These are phyloP conservation scores for Scolopax bukidnonensis DNA, from an alignment of 2,797 vertebrate species.

Conservation along the genomic window DNA sequence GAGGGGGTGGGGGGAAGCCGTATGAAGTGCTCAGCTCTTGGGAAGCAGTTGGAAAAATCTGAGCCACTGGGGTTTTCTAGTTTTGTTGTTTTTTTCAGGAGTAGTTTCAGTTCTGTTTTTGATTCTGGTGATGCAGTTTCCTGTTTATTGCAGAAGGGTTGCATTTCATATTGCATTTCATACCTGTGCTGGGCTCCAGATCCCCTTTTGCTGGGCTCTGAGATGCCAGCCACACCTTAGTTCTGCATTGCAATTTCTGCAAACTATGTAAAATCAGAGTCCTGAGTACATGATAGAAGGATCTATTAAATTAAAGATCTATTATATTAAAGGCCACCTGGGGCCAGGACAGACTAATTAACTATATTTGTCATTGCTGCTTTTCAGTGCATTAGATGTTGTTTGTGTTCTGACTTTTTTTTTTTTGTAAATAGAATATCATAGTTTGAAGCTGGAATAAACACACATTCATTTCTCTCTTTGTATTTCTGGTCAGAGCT, in stretches of 20 bases:
- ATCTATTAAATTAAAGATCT: too few relatives aligned
- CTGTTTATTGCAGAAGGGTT: conserved; percentile 58
- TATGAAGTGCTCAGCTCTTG: neutral
- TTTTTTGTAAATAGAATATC: neutral
- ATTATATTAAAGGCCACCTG: neutral
- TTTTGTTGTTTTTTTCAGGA: neutral
- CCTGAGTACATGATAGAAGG: accelerated
- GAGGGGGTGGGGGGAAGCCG: accelerated
- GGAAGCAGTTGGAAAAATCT: conserved; percentile 50
- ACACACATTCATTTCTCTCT: neutral
- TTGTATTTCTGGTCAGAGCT: neutral
- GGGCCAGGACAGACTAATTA: neutral
- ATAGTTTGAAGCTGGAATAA: neutral
- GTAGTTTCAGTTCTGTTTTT: conserved; percentile 51
- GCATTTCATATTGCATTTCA: neutral
- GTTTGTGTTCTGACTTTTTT: neutral
- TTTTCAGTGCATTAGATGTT: neutral
- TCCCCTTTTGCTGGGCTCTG: neutral
- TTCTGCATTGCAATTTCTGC: neutral
- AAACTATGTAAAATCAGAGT: neutral
- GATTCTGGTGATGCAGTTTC: conserved; percentile 51
- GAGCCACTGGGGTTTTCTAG: conserved; percentile 10
- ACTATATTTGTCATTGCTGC: neutral
- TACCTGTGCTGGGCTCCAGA: conserved; percentile 10
- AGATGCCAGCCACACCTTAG: accelerated